Evolutionary conservation across 2,113 vertebrate species (phyloP).

Genomic region (Rhabdomys dilectus): DNA sequence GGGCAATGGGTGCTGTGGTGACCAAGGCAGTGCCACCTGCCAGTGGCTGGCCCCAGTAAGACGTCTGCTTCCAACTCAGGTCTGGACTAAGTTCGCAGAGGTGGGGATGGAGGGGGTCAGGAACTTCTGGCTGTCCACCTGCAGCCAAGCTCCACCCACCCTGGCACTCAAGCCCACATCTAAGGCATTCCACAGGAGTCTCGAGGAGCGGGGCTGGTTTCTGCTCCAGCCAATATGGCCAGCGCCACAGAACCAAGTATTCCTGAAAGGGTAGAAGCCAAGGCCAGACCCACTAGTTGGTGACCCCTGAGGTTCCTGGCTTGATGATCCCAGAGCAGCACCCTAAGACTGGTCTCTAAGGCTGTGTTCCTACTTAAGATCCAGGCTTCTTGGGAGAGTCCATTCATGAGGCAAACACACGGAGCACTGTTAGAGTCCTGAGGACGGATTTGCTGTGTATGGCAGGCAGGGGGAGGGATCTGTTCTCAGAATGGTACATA

Average conservation of each 20-base stretch:
- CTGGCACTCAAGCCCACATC: neutral
- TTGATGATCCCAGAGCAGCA: no score
- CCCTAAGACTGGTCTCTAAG: neutral
- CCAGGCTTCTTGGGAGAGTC: neutral
- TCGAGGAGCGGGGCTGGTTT: neutral
- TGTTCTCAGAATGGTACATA: neutral
- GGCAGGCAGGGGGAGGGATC: neutral
- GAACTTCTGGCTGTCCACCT: neutral
- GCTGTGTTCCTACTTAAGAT: neutral
- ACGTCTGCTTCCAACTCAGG: neutral
- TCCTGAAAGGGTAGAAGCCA: neutral
- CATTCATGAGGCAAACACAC: neutral
- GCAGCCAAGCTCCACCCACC: neutral
- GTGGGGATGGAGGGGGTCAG: neutral
- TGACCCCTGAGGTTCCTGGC: neutral
- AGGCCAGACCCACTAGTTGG: neutral
- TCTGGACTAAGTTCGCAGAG: neutral
- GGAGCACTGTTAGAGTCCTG: neutral
- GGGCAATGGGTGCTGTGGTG: neutral
- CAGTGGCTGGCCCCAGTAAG: neutral
- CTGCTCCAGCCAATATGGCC: conserved; percentile 5
- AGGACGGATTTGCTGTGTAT: neutral
- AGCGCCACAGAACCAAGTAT: conserved; percentile 21
- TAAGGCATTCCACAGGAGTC: neutral
- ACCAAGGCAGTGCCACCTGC: neutral